Percentiles rank a stretch among this genome's conserved stretches.
Conservation (phyloP, 2,113 vertebrate species). For the Ciconia boyciana region DNA sequence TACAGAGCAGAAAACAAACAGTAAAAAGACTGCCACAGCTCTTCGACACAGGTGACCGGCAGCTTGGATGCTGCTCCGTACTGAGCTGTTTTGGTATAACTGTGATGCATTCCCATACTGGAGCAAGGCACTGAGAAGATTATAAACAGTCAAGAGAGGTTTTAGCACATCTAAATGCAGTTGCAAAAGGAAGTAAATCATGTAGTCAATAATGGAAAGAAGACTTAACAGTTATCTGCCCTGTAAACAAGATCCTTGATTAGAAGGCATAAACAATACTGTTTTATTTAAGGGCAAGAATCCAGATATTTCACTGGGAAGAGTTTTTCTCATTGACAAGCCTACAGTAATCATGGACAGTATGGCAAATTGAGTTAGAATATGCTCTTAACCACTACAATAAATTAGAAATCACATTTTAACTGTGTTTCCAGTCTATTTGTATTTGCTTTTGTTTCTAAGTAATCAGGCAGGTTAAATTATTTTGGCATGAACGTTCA, state of each 20-base stretch:
- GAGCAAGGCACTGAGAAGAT: neutral
- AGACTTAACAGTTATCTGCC: neutral
- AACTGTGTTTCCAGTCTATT: neutral
- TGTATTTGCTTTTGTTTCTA: neutral
- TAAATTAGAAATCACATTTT: constrained; percentile 43
- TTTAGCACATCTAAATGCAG: neutral
- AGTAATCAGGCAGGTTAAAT: neutral
- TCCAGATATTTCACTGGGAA: neutral
- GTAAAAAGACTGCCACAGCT: neutral
- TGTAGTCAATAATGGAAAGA: constrained; percentile 19
- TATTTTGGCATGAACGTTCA: neutral
- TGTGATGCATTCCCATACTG: neutral
- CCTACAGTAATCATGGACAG: neutral
- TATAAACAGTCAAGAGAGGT: neutral
- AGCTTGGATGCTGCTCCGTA: neutral
- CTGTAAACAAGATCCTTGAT: constrained; percentile 31
- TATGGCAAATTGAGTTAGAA: constrained; percentile 13
- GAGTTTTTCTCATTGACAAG: neutral
- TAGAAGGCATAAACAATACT: neutral
- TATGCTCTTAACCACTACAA: neutral
- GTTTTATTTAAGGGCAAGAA: neutral
- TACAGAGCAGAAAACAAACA: neutral
- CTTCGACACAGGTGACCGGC: neutral
- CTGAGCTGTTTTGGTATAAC: neutral
- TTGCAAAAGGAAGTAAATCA: constrained; percentile 1